A percentile compares a stretch with the other conserved stretches of the same genome.
Conservation (phyloP, 2,888 invertebrate species). For the Cancer borealis region DNA sequence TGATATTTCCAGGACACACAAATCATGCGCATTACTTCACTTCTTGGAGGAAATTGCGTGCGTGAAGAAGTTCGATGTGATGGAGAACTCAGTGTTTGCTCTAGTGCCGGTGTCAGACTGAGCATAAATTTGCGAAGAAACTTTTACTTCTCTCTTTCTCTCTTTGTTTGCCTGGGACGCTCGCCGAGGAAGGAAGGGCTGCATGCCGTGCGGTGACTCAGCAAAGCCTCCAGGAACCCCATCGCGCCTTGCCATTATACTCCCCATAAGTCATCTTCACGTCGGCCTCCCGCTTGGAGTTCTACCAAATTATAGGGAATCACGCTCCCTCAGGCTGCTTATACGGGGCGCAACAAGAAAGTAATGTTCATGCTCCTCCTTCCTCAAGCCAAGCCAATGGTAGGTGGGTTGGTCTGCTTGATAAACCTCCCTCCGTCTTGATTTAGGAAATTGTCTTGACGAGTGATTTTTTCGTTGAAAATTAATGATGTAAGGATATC, state of each 20-base stretch:
- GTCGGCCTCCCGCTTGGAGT: conserved; percentile 29
- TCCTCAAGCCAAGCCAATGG: conserved; percentile 13
- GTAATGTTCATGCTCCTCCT: neutral
- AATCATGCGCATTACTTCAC: conserved; percentile 4
- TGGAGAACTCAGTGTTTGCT: neutral
- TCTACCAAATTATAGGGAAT: conserved; percentile 15
- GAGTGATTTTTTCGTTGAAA: neutral
- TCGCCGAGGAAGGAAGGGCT: neutral
- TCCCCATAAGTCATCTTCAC: conserved; percentile 33
- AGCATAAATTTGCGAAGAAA: neutral
- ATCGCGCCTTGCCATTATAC: neutral
- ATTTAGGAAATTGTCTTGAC: neutral
- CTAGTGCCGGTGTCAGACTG: neutral
- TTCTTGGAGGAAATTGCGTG: neutral
- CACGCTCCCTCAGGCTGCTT: neutral
- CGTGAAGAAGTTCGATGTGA: neutral
- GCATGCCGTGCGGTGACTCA: conserved; percentile 10
- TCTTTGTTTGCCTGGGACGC: neutral
- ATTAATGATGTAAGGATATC: neutral
- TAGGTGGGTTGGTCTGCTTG: neutral
- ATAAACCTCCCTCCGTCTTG: neutral
- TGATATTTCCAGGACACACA: conserved; percentile 7
- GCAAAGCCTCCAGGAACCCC: conserved; percentile 38
- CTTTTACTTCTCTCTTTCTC: neutral
- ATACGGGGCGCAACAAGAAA: neutral